Evolutionary conservation across 1,140 invertebrate species (phyloP), one percentile per base, ranked within the genome.

Genomic region (Heterodera schachtii): DNA sequence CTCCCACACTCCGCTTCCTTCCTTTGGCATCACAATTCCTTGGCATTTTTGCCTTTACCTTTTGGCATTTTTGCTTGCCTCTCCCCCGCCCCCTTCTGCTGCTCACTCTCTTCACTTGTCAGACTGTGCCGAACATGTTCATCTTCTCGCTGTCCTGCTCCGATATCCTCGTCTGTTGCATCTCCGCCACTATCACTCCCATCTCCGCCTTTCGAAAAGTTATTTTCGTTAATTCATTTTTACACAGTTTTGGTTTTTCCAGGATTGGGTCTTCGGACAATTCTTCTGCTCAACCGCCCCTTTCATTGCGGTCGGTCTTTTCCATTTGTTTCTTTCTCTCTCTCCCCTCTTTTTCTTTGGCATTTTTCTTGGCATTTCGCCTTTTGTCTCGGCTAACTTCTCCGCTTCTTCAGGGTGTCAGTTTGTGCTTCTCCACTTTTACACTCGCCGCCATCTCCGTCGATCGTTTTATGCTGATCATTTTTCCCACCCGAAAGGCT

Each of bases 71-170:
- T 2, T 16, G 11, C 49, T 77, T 76, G 76, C 16, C 11, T 66
- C n/a, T 19, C 19, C 16, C 19, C 41, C 13, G 3, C 5, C 57
- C 19, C 43, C n/a, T 19, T 52, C 16, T 52, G 31, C 43, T 46
- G 5, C 57, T 47, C 47, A 31, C 43, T 80, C 43, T 16, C 21
- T 52, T 69, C 13, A 49, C 83, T n/a, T 67, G 86, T 69, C 86
- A 86, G 85, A 87, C 94, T 2, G 88, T 89, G 13, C 86, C 87
- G 13, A 89, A 89, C 78, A 82, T 89, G 79, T 90, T 89, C 83
- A 89, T 89, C 67, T 81, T 89, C 46, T 89, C 86, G 4, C 75
- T 89, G 60, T 82, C 78, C n/a, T 89, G 89, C 78, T 90, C 89
- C 47, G 88, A 89, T 69, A 86, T 89, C n/a, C 82, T 89, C 16